These are phyloP conservation scores for Sarcophaga carnaria DNA, from an alignment of 2,888 invertebrate species.

Conservation along the genomic window DNA sequence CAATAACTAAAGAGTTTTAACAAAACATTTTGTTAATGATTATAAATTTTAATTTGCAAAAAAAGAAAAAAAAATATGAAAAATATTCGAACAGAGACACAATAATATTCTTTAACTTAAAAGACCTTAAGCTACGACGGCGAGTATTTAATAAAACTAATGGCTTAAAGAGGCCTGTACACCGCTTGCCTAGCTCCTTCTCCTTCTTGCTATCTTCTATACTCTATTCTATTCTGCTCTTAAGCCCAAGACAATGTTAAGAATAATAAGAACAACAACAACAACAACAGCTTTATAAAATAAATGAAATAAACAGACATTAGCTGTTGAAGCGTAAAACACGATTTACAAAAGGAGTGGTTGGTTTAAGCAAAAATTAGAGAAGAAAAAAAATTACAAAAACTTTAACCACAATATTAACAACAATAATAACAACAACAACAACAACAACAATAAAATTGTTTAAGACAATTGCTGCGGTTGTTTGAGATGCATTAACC, in stretches of 20 bases:
- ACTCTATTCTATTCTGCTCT: not conserved
- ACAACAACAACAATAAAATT: not conserved
- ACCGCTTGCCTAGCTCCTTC: not conserved
- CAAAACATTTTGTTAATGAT: constrained; percentile 67
- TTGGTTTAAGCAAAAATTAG: constrained; percentile 10
- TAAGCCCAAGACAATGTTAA: not conserved
- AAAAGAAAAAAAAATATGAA: not conserved
- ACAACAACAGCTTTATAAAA: constrained; percentile 50
- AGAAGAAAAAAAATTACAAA: too few relatives aligned
- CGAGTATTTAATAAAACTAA: constrained; percentile 58
- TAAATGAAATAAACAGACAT: constrained; percentile 53
- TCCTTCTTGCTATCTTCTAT: not conserved
- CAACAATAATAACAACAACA: constrained; percentile 32
- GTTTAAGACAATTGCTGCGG: constrained; percentile 49
- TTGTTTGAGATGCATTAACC: constrained; percentile 38
- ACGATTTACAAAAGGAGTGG: constrained; percentile 68
- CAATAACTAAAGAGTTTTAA: constrained; percentile 54
- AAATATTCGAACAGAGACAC: constrained; percentile 10
- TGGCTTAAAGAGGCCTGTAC: constrained; percentile 27
- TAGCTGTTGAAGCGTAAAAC: constrained; percentile 68
- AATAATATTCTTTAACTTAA: constrained; percentile 63
- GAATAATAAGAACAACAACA: constrained; percentile 16
- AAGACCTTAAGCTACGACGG: constrained; percentile 56
- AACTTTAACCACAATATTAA: constrained; percentile 31
- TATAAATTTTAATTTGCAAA: constrained; percentile 58